Evolutionary conservation across 2,888 invertebrate species (phyloP).

Genomic region (Augochlorella aurata): DNA sequence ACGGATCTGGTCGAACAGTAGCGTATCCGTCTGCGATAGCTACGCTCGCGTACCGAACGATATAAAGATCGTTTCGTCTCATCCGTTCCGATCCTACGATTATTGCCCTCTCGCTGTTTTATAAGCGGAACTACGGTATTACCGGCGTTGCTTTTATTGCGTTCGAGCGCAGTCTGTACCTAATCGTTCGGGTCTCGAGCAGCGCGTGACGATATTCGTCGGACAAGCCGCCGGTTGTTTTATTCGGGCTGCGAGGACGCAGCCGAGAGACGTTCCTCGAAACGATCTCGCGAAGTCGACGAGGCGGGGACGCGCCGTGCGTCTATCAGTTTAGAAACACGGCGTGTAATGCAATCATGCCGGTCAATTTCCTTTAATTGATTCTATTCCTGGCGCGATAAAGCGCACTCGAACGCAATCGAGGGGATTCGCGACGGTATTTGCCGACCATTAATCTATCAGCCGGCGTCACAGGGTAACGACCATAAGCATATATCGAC

Average conservation of each 20-base stretch:
- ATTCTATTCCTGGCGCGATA: slow-evolving; percentile 2
- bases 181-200: not conserved
- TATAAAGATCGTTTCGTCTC: not conserved
- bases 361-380: slow-evolving; percentile 30
- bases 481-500: slow-evolving; percentile 31
- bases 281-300: not conserved
- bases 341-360: not conserved
- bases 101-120: not conserved
- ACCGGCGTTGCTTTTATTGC: not conserved
- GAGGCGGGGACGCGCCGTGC: not conserved
- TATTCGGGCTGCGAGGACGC: too few relatives aligned
- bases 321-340: slow-evolving; percentile 3
- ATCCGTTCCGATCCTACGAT: not conserved
- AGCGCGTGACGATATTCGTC: not conserved
- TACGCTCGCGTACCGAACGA: not conserved
- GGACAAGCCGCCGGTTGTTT: not conserved
- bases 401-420: slow-evolving; percentile 18
- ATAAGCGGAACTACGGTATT: not conserved
- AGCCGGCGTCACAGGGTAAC: slow-evolving; percentile 25
- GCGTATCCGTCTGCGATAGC: not conserved
- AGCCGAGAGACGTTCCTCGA: too few relatives aligned
- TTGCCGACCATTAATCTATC: slow-evolving; percentile 43
- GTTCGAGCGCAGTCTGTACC: not conserved
- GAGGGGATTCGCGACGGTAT: slow-evolving; percentile 23
- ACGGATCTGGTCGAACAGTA: not conserved